A percentile compares a stretch with the other conserved stretches of the same genome.
Conservation (phyloP, 1,140 invertebrate genomes). For the Neodiprion pinetum region DNA sequence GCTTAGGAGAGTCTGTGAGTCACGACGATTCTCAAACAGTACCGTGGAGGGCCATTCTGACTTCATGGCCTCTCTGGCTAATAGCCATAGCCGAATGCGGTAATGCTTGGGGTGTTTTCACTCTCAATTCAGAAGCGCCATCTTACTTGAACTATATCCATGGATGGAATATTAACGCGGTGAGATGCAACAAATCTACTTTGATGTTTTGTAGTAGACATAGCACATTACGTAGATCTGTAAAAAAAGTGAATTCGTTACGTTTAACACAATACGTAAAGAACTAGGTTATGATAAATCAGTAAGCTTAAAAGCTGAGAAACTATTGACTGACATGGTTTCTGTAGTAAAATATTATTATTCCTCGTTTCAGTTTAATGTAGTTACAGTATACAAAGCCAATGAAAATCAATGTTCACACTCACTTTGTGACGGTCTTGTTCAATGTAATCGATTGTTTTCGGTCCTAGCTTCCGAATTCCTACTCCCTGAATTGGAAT, state of each 20-base stretch:
- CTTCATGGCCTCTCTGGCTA: slow-evolving; percentile 79
- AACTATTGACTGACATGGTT: too few relatives aligned
- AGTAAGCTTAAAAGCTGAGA: too few relatives aligned
- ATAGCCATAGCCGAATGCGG: slow-evolving; percentile 80
- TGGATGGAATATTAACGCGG: slow-evolving; percentile 80
- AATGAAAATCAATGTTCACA: too few relatives aligned
- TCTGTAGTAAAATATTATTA: too few relatives aligned
- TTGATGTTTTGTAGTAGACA: slow-evolving; percentile 12
- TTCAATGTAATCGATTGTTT: too few relatives aligned
- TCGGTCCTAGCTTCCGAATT: too few relatives aligned
- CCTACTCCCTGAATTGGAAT: too few relatives aligned
- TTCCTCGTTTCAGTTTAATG: too few relatives aligned
- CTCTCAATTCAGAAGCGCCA: slow-evolving; percentile 83
- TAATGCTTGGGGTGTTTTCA: slow-evolving; percentile 86
- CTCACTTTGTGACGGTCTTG: too few relatives aligned
- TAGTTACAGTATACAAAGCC: too few relatives aligned
- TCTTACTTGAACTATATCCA: slow-evolving; percentile 86
- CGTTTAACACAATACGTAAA: neutral
- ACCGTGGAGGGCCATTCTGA: slow-evolving; percentile 79
- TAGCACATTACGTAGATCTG: slow-evolving; percentile 6
- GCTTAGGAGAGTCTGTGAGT: slow-evolving; percentile 60
- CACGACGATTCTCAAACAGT: slow-evolving; percentile 60
- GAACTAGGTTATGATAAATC: too few relatives aligned
- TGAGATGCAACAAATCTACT: slow-evolving; percentile 54
- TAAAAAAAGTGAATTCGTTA: slow-evolving; percentile 10